Percentiles rank a stretch among this genome's conserved stretches.
phyloP scores from a whole-genome alignment of 2,113 vertebrate species.

The Tringa solitaria region DNA sequence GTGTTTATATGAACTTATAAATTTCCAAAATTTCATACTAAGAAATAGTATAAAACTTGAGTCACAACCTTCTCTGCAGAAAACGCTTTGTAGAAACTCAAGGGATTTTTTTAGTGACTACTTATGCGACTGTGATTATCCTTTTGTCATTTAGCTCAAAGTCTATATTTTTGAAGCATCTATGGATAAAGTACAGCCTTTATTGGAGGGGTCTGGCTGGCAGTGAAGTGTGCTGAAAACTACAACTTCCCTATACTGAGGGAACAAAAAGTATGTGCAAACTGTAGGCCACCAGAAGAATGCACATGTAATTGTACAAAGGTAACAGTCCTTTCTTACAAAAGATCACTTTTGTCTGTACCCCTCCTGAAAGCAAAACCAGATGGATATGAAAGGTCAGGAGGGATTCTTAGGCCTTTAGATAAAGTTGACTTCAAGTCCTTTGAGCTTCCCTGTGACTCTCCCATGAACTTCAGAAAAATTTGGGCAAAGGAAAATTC shows the following conservation, averaged over 20 bases:
- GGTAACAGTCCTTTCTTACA: neutral
- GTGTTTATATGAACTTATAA: neutral
- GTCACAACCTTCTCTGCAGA: neutral
- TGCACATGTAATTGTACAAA: neutral
- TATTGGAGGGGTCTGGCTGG: neutral
- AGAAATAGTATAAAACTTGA: neutral
- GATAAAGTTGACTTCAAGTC: neutral
- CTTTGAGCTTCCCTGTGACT: neutral
- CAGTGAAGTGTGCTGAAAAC: neutral
- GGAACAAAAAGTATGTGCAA: neutral
- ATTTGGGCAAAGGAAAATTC: neutral
- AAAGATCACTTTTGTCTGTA: neutral
- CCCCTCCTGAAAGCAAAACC: neutral
- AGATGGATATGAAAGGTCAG: neutral
- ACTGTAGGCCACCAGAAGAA: neutral
- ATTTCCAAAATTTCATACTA: neutral
- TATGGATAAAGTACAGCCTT: neutral
- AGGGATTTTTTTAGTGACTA: neutral
- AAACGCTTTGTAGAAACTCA: neutral
- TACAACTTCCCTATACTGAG: neutral
- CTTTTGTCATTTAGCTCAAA: neutral
- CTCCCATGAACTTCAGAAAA: neutral
- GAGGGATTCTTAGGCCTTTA: neutral
- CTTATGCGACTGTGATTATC: fast-evolving
- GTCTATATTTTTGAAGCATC: neutral